These are phyloP conservation scores for Pomacea maculata DNA, from an alignment of 1,140 invertebrate genomes.

Conservation along the genomic window DNA sequence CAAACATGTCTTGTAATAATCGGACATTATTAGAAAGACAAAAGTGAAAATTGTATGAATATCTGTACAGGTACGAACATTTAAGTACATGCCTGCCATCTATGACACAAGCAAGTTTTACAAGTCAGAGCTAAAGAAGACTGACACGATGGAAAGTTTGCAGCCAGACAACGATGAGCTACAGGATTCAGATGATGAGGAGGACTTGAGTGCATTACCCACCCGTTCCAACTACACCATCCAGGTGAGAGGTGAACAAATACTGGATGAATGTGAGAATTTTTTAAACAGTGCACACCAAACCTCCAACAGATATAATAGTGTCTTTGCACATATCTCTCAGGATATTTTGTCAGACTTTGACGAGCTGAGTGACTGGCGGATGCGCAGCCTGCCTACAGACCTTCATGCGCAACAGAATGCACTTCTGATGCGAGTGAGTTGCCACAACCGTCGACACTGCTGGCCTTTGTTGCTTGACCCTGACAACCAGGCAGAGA, in stretches of 20 bases:
- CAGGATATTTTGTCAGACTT: conserved; percentile 60
- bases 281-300: too few relatives aligned
- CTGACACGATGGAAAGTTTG: conserved; percentile 51
- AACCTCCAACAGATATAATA: too few relatives aligned
- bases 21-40: neutral
- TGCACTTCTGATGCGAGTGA: conserved; percentile 59
- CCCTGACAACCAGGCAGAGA: conserved; percentile 61
- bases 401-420: conserved; percentile 62
- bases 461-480: conserved; percentile 64
- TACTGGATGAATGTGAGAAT: too few relatives aligned
- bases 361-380: conserved; percentile 61
- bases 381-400: conserved; percentile 53
- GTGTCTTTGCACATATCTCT: too few relatives aligned
- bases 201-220: conserved; percentile 42
- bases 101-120: conserved; percentile 59
- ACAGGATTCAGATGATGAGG: conserved; percentile 52
- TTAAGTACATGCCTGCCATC: conserved; percentile 53
- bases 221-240: conserved; percentile 50
- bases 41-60: neutral
- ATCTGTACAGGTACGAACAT: conserved; percentile 46
- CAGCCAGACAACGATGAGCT: conserved; percentile 38
- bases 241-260: conserved; percentile 15
- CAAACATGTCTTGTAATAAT: too few relatives aligned
- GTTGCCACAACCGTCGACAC: conserved; percentile 57
- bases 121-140: conserved; percentile 54